Base-by-base conservation (phyloP, 2,888 invertebrate genomes). In the Ophioninae sp. region DNA sequence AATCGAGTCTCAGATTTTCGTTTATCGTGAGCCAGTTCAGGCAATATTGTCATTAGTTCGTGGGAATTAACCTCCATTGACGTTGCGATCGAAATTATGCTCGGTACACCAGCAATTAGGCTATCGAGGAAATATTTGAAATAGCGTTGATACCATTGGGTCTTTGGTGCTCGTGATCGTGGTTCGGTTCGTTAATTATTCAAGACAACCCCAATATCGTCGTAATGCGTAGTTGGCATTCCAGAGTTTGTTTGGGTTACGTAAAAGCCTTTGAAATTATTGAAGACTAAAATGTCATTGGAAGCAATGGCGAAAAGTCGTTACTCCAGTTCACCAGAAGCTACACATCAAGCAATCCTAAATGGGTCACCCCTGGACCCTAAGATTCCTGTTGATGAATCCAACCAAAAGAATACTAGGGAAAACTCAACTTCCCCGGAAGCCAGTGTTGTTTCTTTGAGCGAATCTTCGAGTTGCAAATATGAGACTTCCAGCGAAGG, bases 401-500 rank as follows among this genome's bases (percentile, higher is more conserved):
- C 68, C 8, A 63, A 79, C 69, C 69, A 64, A 61, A 75, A 71
- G 39, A 81, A 77, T 51, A 20, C 63, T 10, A 20, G 6, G n/a
- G 65, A 58, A 51, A 74, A 77, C 23, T 61, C 41, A 9, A 69
- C 80, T 37, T 56, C 75, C 23, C 59, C 71, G 61, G 74, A 68
- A 72, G 65, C 77, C 17, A 84, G 77, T 72, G 65, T 68, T 20
- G 75, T 56, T 9, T 78, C 84, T 64, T 81, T 81, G 23, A 83
- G 79, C 22, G 77, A 56, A 59, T 82, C 85, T 13, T 78, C 82
- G 76, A 83, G 81, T 72, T 80, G 80, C n/a, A 83, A 87, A 59
- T 90, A 90, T 82, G 89, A 90, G 73, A 90, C 90, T 23, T 88
- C 90, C 39, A 89, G 89, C 83, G 90, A 90, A 59, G 90, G 89